Percentiles rank a stretch among this genome's conserved stretches.
These are phyloP conservation scores for Crotalus viridis DNA, from an alignment of 2,113 vertebrate species.

Conservation along the genomic window DNA sequence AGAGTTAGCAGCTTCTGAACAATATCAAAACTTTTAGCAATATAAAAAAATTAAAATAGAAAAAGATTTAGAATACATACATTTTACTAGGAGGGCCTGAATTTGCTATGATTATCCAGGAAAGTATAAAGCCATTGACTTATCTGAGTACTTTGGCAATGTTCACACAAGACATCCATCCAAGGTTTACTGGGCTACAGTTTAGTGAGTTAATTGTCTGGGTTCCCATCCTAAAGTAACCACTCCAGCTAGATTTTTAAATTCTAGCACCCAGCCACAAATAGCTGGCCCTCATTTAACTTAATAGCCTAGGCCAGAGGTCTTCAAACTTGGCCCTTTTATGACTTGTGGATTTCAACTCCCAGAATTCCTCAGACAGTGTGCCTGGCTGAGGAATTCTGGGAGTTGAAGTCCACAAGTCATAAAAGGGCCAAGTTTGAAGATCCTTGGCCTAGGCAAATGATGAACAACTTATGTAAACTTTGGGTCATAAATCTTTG, in stretches of 20 bases:
- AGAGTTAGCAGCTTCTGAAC: neutral
- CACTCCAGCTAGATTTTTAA: neutral
- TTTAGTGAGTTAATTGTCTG: neutral
- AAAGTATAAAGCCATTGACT: neutral
- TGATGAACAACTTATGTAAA: neutral
- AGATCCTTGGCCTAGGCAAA: neutral
- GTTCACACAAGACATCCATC: neutral
- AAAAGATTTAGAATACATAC: neutral
- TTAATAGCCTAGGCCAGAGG: neutral
- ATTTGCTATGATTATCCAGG: neutral
- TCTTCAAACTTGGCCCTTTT: no score
- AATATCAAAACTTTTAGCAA: neutral
- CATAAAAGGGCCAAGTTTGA: no score
- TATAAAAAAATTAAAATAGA: neutral
- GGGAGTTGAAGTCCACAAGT: no score
- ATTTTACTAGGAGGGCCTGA: neutral
- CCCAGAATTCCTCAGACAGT: no score
- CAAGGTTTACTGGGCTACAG: neutral
- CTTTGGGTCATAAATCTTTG: neutral
- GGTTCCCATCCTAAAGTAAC: neutral
- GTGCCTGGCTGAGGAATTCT: no score
- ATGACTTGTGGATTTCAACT: no score
- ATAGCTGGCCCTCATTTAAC: neutral
- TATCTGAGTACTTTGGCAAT: neutral
- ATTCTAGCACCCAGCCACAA: neutral